These are phyloP conservation scores for Ctenomys sociabilis DNA, from an alignment of 2,113 vertebrate species.

Conservation along the genomic window DNA sequence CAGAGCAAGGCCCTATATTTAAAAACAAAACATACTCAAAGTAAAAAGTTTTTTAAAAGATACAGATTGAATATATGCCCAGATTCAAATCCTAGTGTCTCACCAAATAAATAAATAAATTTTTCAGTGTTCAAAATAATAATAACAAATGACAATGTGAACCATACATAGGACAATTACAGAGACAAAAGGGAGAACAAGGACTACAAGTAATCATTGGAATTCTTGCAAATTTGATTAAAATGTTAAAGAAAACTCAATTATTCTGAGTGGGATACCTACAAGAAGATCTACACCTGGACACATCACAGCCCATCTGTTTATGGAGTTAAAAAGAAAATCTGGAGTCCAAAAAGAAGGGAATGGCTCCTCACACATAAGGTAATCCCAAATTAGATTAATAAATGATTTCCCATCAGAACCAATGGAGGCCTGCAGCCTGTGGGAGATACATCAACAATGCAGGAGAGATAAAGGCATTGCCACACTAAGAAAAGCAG, in stretches of 20 bases:
- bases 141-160: background rate
- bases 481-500: background rate
- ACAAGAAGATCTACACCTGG: background rate
- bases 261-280: background rate
- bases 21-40: background rate
- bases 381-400: background rate
- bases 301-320: background rate
- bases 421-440: background rate
- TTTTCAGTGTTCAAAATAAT: background rate
- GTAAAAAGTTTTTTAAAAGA: background rate
- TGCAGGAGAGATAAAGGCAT: background rate
- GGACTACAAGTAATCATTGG: background rate
- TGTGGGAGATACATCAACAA: background rate
- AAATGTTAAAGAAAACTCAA: background rate
- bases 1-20: too few relatives aligned
- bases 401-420: background rate
- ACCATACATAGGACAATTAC: background rate
- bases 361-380: background rate
- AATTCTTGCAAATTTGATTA: background rate
- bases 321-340: background rate
- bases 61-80: background rate
- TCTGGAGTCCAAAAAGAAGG: background rate
- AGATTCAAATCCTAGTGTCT: background rate
- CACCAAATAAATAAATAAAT: background rate
- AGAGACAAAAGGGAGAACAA: background rate